Evolutionary conservation across 1,140 invertebrate genomes (phyloP), one percentile per base, ranked within the genome.

Genomic region (Akabosia matsudoensis): DNA sequence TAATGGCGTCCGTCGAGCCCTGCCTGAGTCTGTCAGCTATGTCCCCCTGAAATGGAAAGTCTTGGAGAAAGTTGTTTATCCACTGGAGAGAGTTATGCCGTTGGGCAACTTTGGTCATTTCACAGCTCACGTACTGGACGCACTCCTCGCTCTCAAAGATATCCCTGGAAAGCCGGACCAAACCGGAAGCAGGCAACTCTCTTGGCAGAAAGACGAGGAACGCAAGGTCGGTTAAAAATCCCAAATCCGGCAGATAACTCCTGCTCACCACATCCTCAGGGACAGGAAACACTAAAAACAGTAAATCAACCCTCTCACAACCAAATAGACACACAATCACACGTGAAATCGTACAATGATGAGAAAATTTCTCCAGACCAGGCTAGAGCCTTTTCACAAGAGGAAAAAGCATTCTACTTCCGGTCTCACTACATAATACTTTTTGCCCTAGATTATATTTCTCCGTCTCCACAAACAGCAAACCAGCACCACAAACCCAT

Each of bases 31-130:
- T 13, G 34, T 76, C 71, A 34, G 75, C 75, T 13, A 76, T 30
- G 28, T 76, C 75, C n/a, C 75, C 75, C 70, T 76, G n/a, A 51
- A 76, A 73, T 14, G 75, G 75, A 24, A 76, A 76, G 75, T 76
- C 75, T 51, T 33, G 70, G 70, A 76, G 24, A 61, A 76, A 73
- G 3, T 37, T 73, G 30, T 64, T 30, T 24, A 76, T 56, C 75
- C 75, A 76, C 13, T 73, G 33, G 31, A 76, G 54, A 31, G 70
- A 76, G 14, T 30, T 16, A 18, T 73, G 71, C 28, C 34, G 33
- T 22, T 28, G 10, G 34, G 70, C 28, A 14, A 76, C n/a, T 26
- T 73, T 64, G 33, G 75, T 76, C 24, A 73, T 72, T 56, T 64
- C 72, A 18, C 75, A 76, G 16, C 70, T 37, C 26, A 73, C 56